A percentile compares a stretch with the other conserved stretches of the same genome.
These are phyloP conservation scores for Muschampia plurimacula DNA, from an alignment of 2,888 invertebrate species.

Conservation along the genomic window DNA sequence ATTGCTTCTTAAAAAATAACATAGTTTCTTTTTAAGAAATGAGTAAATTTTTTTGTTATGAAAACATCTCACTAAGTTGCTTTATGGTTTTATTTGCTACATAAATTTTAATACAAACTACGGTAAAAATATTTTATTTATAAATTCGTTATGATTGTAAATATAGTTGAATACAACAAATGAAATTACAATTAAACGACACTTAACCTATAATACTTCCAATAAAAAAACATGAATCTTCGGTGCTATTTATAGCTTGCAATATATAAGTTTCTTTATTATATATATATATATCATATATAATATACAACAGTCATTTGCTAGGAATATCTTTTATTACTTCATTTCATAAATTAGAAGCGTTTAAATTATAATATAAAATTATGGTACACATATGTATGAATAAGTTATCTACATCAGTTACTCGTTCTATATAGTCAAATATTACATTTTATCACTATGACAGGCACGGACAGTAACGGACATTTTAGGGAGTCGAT, in stretches of 20 bases:
- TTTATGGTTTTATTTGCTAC: constrained; percentile 30
- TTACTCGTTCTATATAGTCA: constrained; percentile 41
- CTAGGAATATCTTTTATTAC: constrained; percentile 53
- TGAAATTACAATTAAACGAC: constrained; percentile 61
- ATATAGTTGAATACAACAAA: constrained; percentile 70
- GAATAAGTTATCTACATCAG: constrained; percentile 69
- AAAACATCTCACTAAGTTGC: constrained; percentile 27
- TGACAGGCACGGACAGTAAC: constrained; percentile 28
- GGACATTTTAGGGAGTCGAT: constrained; percentile 5
- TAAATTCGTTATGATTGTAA: constrained; percentile 77
- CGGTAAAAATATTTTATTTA: constrained; percentile 75
- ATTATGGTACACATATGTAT: constrained; percentile 69
- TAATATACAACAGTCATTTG: constrained; percentile 54
- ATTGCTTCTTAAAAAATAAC: constrained; percentile 30
- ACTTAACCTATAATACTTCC: constrained; percentile 72
- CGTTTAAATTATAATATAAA: constrained; percentile 55
- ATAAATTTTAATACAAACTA: constrained; percentile 65
- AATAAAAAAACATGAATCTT: constrained; percentile 59
- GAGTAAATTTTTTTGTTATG: constrained; percentile 29
- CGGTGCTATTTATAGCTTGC: constrained; percentile 52
- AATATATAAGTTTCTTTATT: background rate
- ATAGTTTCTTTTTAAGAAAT: constrained; percentile 19
- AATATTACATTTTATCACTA: constrained; percentile 24
- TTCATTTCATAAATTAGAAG: constrained; percentile 61
- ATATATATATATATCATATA: background rate